phyloP scores from a whole-genome alignment of 2,797 vertebrate genomes.

The Enteromius treurensis region DNA sequence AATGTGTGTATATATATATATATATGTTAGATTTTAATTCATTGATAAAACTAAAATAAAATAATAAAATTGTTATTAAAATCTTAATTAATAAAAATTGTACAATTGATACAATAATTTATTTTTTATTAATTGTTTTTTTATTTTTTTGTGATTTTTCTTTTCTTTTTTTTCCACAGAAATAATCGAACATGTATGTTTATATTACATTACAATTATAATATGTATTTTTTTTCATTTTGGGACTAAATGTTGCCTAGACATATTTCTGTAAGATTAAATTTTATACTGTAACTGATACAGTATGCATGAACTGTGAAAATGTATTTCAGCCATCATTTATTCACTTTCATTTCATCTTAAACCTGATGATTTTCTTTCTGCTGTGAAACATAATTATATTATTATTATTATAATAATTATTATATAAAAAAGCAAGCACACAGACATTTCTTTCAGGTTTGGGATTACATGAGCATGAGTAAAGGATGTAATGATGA shows the following conservation, averaged over 20 bases:
- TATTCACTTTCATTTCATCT: not conserved
- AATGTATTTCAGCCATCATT: not conserved
- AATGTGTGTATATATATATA: too few relatives aligned
- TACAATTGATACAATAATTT: too few relatives aligned
- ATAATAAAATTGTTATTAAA: too few relatives aligned
- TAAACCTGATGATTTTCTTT: not conserved
- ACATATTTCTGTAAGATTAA: not conserved
- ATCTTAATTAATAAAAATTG: too few relatives aligned
- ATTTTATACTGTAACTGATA: not conserved
- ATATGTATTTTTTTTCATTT: not conserved
- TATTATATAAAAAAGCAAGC: not conserved
- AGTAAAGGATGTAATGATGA: not conserved
- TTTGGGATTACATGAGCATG: not conserved
- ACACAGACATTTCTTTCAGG: not conserved
- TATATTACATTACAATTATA: not conserved
- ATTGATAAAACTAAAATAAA: too few relatives aligned
- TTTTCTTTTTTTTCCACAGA: too few relatives aligned
- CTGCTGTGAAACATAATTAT: not conserved
- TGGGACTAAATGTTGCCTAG: not conserved
- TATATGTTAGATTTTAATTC: too few relatives aligned
- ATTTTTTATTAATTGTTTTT: too few relatives aligned
- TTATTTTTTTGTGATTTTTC: too few relatives aligned
- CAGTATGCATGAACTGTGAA: not conserved
- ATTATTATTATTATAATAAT: too few relatives aligned
- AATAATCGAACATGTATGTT: too few relatives aligned